Base-by-base conservation (phyloP, 23 tunicate genomes). In the Halocynthia aurantium region DNA sequence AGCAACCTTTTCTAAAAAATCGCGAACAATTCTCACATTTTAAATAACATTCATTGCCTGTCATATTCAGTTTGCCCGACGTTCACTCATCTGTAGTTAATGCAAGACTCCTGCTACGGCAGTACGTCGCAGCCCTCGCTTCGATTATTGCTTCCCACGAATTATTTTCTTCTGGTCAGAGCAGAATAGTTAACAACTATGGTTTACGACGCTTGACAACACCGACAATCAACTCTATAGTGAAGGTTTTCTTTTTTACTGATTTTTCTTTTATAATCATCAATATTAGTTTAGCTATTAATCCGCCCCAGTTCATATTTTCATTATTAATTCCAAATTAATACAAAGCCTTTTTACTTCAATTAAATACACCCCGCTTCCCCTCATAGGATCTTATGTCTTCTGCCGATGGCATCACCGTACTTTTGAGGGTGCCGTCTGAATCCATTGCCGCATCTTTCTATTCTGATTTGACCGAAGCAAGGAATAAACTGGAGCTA, bases 371-470 rank as follows among this genome's bases (percentile, higher is more conserved):
- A 58, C 63, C 17, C 17, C 15, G n/a, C 17, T 65, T 15, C 6
- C 31, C 31, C 9, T 65, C 31, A 9, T 2, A 65, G 70, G 70
- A 65, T 65, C 70, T 65, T 49, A 20, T 74, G 64, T 74, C 78
- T 15, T 52, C 78, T 8, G 56, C 56, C 20, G 40, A 22, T 6
- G 82, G 93, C 58, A 66, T 52, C 57, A 67, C 66, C 55, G 78
- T 89, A 17, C 57, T 89, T 6, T 66, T 89, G 9, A 82, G 96
- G 44, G 67, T 89, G 7, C 60, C 85, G 8, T 75, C 87, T 5
- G 70, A 83, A n/a, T 13, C 76, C 8, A 64, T 89, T 6, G 88
- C 96, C 22, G 53, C 73, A 51, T 56, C 83, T 8, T 83, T 84
- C 22, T 63, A 55, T 53, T 84, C 80, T 62, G 67, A 70, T 8